A percentile compares a stretch with the other conserved stretches of the same genome.
Conservation (phyloP, 2,113 vertebrate genomes). For the Gallinago jamesoni region DNA sequence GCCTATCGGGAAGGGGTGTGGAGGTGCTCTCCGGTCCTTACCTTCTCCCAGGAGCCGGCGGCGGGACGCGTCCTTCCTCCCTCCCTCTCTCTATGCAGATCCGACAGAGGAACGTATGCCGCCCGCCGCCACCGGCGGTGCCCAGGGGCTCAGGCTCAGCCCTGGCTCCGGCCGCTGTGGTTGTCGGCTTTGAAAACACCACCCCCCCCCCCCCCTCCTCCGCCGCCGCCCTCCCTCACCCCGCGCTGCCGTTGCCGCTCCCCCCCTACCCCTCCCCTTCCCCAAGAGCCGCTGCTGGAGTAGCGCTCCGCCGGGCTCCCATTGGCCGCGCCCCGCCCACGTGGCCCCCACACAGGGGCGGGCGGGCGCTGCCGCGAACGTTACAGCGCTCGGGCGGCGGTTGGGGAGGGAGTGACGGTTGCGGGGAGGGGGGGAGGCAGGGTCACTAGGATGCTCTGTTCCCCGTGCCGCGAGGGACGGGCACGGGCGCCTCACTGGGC, state of each 20-base stretch:
- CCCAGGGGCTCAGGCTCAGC: neutral
- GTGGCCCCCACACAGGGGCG: slow-evolving; percentile 55
- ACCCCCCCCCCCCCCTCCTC: neutral
- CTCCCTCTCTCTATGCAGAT: neutral
- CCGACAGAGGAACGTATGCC: slow-evolving; percentile 37
- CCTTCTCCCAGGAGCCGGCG: neutral
- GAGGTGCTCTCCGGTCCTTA: neutral
- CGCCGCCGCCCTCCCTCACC: neutral
- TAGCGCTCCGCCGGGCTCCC: neutral
- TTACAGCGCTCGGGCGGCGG: neutral
- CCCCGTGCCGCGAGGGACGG: neutral
- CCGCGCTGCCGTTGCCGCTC: slow-evolving; percentile 23
- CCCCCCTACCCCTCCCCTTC: slow-evolving; percentile 17
- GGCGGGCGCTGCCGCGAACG: neutral
- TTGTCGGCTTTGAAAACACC: slow-evolving; percentile 57
- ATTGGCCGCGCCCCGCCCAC: slow-evolving; percentile 72
- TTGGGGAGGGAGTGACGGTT: neutral
- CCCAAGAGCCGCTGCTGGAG: slow-evolving; percentile 45
- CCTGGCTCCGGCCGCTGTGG: neutral
- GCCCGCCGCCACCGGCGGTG: neutral
- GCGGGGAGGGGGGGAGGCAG: accelerated
- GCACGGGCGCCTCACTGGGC: no score
- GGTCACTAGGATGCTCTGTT: neutral
- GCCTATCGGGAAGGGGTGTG: neutral
- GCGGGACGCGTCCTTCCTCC: neutral